These are phyloP conservation scores for Equus quagga DNA, from an alignment of 2,113 vertebrate genomes.

Conservation along the genomic window DNA sequence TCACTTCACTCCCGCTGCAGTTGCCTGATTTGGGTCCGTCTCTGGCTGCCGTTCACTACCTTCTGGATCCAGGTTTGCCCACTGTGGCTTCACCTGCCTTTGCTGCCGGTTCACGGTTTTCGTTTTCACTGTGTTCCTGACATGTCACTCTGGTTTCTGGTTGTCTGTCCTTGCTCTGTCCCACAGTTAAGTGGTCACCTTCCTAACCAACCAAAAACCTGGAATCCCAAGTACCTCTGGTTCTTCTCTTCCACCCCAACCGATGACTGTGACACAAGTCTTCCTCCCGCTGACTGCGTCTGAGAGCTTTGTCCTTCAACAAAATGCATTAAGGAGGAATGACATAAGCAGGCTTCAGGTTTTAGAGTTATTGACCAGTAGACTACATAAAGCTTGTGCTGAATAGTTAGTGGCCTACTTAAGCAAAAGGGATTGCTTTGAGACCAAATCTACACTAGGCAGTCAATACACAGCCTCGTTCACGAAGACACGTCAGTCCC, in stretches of 20 bases:
- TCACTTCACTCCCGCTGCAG: neutral
- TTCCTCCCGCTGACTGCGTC: constrained; percentile 1
- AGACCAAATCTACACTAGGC: neutral
- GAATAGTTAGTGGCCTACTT: constrained; percentile 32
- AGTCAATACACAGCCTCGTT: constrained; percentile 25
- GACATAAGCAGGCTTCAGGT: constrained; percentile 30
- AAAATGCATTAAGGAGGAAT: constrained; percentile 39
- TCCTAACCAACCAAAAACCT: neutral
- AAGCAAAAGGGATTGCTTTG: constrained; percentile 45
- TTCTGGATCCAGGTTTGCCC: neutral
- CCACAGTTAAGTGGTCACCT: neutral
- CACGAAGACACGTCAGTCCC: neutral
- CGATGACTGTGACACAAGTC: constrained; percentile 9
- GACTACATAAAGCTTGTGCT: constrained; percentile 17
- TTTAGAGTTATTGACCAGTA: constrained; percentile 15
- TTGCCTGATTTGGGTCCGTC: neutral
- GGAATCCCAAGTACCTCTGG: neutral
- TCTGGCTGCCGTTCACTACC: neutral
- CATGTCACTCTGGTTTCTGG: neutral
- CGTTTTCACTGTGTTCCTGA: neutral
- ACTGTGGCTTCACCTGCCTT: neutral
- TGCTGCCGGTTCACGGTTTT: neutral
- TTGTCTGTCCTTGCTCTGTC: neutral
- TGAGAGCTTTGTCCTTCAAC: constrained; percentile 23
- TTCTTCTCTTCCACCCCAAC: neutral